Evolutionary conservation across 2,888 invertebrate species (phyloP), one percentile per base, ranked within the genome.

Genomic region (Calameuta pallipes): DNA sequence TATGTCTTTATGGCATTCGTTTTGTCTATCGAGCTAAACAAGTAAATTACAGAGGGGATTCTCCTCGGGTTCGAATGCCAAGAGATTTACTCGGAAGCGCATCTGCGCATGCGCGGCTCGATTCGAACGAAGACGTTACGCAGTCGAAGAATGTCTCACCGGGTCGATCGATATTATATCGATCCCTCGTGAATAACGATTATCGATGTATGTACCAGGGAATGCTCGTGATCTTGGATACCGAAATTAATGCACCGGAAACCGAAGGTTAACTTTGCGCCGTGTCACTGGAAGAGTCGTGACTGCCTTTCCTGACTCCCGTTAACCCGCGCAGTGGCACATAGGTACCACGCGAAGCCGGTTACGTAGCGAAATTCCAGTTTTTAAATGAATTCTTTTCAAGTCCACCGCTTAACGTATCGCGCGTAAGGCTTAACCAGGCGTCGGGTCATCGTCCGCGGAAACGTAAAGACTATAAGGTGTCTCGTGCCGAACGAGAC

Each of bases 381-480:
- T 82, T 82, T 80, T 73, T 33, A 74, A 81, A 80, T 71, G 78
- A 77, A 77, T 77, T 82, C 75, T 70, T 76, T 79, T 36, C 36
- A 76, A 36, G 78, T 75, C 75, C 37, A 23, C 71, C 73, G 74
- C 34, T 31, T 13, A 71, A 31, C 71, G 33, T 31, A 31, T 13
- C 15, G 71, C 71, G 71, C 31, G 71, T 23, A 34, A 31, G 71
- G 71, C 34, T 15, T 15, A 15, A 71, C 71, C 71, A 78, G 37
- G 68, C 75, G 23, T 75, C 80, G 85, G 88, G 87, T 88, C 89
- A 87, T 88, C 86, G 88, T 83, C 88, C 89, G 82, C 82, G 80
- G 81, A 84, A 83, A 80, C 82, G 85, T 82, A 81, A 84, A 85
- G 82, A 82, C 82, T 71, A 1, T 23, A 23, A 34, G 33, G 34